Conservation (phyloP, 2,888 invertebrate species). For the Bhutanitis thaidina region DNA sequence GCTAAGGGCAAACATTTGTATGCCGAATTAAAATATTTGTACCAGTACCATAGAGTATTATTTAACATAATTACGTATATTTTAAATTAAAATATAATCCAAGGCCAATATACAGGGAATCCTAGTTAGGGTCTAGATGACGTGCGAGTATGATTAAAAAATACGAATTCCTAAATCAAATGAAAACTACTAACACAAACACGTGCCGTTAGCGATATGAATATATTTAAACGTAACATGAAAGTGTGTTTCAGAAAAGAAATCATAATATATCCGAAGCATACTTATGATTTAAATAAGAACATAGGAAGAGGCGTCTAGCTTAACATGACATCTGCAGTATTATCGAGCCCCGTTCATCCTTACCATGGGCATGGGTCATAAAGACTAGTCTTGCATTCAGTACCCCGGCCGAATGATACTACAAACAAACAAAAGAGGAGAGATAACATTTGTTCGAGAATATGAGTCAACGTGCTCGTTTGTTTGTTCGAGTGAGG, state of each 20-base stretch:
- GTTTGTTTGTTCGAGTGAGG: constrained; percentile 18
- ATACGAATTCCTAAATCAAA: constrained; percentile 5
- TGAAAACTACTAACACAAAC: neutral
- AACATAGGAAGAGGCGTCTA: constrained; percentile 48
- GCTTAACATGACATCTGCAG: constrained; percentile 31
- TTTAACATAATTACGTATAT: too few relatives aligned
- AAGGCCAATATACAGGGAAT: too few relatives aligned
- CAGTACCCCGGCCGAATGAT: constrained; percentile 50
- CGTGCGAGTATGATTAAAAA: too few relatives aligned
- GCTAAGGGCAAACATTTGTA: too few relatives aligned
- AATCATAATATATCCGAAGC: constrained; percentile 18
- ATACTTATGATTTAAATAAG: constrained; percentile 25
- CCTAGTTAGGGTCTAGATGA: too few relatives aligned
- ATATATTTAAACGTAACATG: constrained; percentile 9
- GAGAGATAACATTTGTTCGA: constrained; percentile 76
- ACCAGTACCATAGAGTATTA: too few relatives aligned
- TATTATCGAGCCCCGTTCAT: constrained; percentile 21
- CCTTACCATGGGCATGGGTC: constrained; percentile 32
- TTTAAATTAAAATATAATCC: too few relatives aligned
- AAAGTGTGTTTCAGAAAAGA: constrained; percentile 18
- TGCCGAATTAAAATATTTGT: too few relatives aligned
- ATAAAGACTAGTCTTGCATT: constrained; percentile 31
- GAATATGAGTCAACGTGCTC: constrained; percentile 59
- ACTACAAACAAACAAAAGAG: constrained; percentile 76
- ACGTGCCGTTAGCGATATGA: constrained; percentile 4